Evolutionary conservation across 2,113 vertebrate species (phyloP), one percentile per base, ranked within the genome.

Genomic region (Phycodurus eques): DNA sequence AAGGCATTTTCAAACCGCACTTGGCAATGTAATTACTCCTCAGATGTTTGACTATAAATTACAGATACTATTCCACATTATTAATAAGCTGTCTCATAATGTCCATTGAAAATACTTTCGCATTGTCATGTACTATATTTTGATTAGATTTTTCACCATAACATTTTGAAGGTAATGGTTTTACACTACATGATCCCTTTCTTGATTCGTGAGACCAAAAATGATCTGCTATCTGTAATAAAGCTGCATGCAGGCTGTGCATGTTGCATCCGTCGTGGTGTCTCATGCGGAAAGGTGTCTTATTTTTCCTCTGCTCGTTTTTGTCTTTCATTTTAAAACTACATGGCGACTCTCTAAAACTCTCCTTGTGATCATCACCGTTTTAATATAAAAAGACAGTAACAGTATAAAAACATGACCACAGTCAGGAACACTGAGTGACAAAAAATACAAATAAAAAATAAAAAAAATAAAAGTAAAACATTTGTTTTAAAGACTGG

Each of bases 391-490:
- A 88, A 84, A 88, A 75, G 1, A 75, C 20, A 81, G 47, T 67
- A 56, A 80, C 76, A 69, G 76, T 88, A 90, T 80, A 87, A 88
- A 91, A 88, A 73, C 73, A 84, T 78, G 68, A 69, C 72, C 76
- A 89, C 72, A 13, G 63, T 81, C 67, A 80, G 72, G 65, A 81
- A 80, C 80, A 83, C 33, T 75, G 31, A 44, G 39, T 2, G 65
- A 74, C 80, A 60, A 80, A 67, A 82, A 69, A 43, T 74, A 12
- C 3, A 67, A 73, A 80, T 64, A 80, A 64, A 82, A 67, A 43
- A 76, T 9, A 9, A 71, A 35, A 59, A 47, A 67, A 54, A 60
- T 15, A 71, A 67, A 79, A 68, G 67, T 67, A 74, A 82, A 63
- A 63, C 19, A 63, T 33, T 11, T 62, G 43, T 11, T 62, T 49